Percentiles rank a stretch among this genome's conserved stretches.
These are phyloP conservation scores for Sussaba pulchella DNA, from an alignment of 2,888 invertebrate species.

Conservation along the genomic window DNA sequence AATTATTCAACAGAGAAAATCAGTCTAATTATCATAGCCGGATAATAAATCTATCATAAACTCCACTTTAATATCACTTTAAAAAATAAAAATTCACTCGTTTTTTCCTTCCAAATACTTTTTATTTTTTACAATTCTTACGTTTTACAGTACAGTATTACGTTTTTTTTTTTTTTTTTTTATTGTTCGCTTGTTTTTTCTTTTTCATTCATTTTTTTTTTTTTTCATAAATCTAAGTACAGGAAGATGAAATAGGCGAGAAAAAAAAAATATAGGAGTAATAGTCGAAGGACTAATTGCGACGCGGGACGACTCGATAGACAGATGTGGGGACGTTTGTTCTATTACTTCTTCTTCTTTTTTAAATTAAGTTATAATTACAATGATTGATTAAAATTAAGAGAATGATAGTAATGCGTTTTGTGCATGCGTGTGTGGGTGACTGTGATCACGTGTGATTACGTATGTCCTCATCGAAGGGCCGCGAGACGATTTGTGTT, in stretches of 20 bases:
- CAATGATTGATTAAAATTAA: slow-evolving; percentile 68
- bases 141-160: slow-evolving; percentile 66
- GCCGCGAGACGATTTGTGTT: neutral
- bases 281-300: slow-evolving; percentile 45
- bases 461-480: slow-evolving; percentile 35
- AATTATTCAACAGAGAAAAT: too few relatives aligned
- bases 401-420: slow-evolving; percentile 63
- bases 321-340: slow-evolving; percentile 7
- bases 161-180: slow-evolving; percentile 50
- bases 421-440: slow-evolving; percentile 64
- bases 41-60: too few relatives aligned
- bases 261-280: slow-evolving; percentile 40
- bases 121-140: slow-evolving; percentile 62
- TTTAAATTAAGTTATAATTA: slow-evolving; percentile 67
- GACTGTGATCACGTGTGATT: slow-evolving; percentile 48
- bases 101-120: slow-evolving; percentile 57
- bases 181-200: slow-evolving; percentile 30
- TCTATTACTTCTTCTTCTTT: neutral
- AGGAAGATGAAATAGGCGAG: slow-evolving; percentile 61
- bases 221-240: slow-evolving; percentile 50
- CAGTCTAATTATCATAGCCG: too few relatives aligned
- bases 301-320: slow-evolving; percentile 46
- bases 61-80: too few relatives aligned
- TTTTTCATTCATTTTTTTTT: slow-evolving; percentile 37
- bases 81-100: too few relatives aligned